These are phyloP conservation scores for Gymnocypris eckloni DNA, from an alignment of 2,797 vertebrate species.

Conservation along the genomic window DNA sequence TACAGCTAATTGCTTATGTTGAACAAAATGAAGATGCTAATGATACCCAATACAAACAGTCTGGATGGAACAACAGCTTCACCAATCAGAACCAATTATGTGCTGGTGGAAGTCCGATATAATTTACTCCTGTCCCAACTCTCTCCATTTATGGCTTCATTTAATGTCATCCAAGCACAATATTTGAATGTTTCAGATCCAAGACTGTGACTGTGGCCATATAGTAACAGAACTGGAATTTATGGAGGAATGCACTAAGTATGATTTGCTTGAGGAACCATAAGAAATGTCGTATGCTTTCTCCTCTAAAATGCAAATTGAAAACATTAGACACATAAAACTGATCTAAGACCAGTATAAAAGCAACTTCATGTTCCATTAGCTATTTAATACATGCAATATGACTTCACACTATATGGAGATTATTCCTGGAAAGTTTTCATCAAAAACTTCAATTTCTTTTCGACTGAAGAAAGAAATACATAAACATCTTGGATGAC, in stretches of 20 bases:
- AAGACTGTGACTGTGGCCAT: conserved; percentile 38
- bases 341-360: background rate
- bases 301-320: background rate
- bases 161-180: conserved; percentile 45
- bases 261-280: conserved; percentile 7
- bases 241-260: conserved; percentile 35
- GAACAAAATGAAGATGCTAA: background rate
- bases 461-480: too few species aligned
- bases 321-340: background rate
- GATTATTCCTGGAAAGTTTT: too few species aligned
- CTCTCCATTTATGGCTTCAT: conserved; percentile 31
- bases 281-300: background rate
- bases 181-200: conserved; percentile 44
- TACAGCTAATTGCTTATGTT: background rate
- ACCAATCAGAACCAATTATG: conserved; percentile 26
- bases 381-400: background rate
- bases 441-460: too few species aligned
- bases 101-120: conserved; percentile 43
- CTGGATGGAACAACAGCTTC: conserved; percentile 14
- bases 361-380: background rate
- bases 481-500: too few species aligned
- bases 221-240: conserved; percentile 37
- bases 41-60: conserved; percentile 22
- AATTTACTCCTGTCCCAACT: conserved; percentile 39
- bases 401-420: background rate